Evolutionary conservation across 2,888 invertebrate species (phyloP).

Genomic region (Schizaphis graminum): DNA sequence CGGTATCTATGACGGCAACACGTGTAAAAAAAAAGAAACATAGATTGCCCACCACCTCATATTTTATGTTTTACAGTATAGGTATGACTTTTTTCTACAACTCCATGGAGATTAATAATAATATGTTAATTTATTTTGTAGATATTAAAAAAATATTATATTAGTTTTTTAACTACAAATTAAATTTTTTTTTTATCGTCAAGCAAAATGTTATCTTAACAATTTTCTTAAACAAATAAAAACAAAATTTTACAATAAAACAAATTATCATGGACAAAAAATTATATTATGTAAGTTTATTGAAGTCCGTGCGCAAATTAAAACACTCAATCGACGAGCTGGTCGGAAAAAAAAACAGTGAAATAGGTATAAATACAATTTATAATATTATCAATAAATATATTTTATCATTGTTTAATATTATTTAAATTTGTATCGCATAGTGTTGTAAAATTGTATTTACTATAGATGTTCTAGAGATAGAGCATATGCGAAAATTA

Average conservation of each 20-base stretch:
- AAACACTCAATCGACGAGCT: conserved; percentile 21
- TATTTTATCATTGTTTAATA: not conserved
- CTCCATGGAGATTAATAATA: conserved; percentile 19
- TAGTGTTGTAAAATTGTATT: too few relatives aligned
- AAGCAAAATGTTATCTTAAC: not conserved
- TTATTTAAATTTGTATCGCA: not conserved
- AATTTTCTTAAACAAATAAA: not conserved
- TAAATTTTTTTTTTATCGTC: not conserved
- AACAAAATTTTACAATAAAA: not conserved
- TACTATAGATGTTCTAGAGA: not conserved
- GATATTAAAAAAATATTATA: not conserved
- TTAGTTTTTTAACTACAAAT: not conserved
- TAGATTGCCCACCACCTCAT: not conserved
- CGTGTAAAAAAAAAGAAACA: not conserved
- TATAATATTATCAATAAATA: not conserved
- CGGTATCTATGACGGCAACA: not conserved
- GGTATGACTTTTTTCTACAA: not conserved
- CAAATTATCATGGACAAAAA: not conserved
- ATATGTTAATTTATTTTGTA: not conserved
- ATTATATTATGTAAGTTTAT: not conserved
- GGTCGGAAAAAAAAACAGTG: not conserved
- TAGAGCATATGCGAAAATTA: not conserved
- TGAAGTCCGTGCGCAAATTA: not conserved
- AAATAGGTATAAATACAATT: not conserved
- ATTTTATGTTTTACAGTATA: not conserved